Percentiles rank a stretch among this genome's conserved stretches.
Evolutionary conservation across 2,888 invertebrate species (phyloP).

Genomic region (Hymenopus coronatus): DNA sequence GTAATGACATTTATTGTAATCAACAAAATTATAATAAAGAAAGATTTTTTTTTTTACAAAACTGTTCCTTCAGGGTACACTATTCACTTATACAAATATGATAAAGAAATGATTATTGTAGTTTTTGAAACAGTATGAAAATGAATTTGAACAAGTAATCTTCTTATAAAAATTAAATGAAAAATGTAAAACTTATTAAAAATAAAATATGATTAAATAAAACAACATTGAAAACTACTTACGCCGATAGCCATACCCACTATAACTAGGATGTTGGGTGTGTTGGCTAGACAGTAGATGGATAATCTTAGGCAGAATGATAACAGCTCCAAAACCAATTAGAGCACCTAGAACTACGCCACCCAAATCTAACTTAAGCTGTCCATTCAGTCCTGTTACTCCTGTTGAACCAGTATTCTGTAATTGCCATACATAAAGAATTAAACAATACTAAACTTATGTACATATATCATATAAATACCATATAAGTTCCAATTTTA

Average conservation of each 20-base stretch:
- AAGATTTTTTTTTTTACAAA: no score
- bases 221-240: slow-evolving; percentile 44
- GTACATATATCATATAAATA: background rate
- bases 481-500: background rate
- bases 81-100: no score
- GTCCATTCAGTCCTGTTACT: slow-evolving; percentile 46
- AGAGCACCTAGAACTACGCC: slow-evolving; percentile 78
- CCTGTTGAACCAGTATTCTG: slow-evolving; percentile 1
- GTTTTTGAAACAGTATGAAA: no score
- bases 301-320: slow-evolving; percentile 75
- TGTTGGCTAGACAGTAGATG: slow-evolving; percentile 61
- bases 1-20: no score
- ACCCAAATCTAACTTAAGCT: slow-evolving; percentile 77
- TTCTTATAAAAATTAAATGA: no score
- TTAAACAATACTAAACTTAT: background rate
- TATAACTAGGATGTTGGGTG: background rate
- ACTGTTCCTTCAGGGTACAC: no score
- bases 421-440: background rate
- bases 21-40: no score
- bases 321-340: slow-evolving; percentile 75
- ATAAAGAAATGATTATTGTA: no score
- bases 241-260: slow-evolving; percentile 64
- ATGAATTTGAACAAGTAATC: no score
- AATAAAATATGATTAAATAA: background rate
- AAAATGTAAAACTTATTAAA: no score